Base-by-base conservation (phyloP, 2,113 vertebrate genomes). In the Athene cunicularia region DNA sequence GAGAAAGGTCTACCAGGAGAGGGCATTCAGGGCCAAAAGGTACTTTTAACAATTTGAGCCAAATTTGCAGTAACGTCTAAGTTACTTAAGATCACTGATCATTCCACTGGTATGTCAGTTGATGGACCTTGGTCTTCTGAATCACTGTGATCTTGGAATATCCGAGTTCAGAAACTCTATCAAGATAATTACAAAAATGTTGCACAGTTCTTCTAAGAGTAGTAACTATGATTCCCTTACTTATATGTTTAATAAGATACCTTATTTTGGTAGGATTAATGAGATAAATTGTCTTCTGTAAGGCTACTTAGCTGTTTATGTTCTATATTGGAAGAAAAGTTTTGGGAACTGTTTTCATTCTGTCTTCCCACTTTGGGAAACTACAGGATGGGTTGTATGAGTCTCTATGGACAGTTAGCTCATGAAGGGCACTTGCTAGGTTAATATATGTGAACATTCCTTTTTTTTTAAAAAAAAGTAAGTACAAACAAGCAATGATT, bases 21-120 rank as follows among this genome's bases (percentile, higher is more conserved):
- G 96, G 98, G 99, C 76, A 94, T 98, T 64, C 98, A 97, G 93
- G 99, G 99, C 21, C 80, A 97, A 43, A 99, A 99, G 98, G 99
- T 99, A 97, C 88, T 60, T 74, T 76, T 39, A 59, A 66, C 7
- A 6, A 50, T 45, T 8, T 67, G n/a, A 23, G 20, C 27, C 19
- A 41, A 28, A 82, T 90, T 60, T 83, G 20, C 26, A 18, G 18
- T 80, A 60, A 11, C 30, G 5, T 49, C 32, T 58, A 74, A 56
- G n/a, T 71, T 82, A 55, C 35, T 71, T 75, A 45, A 85, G n/a
- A 21, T 43, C 24, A 28, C 23, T 43, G 33, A 10, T 86, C 45
- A 35, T 87, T 93, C n/a, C 9, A 19, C 8, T 77, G 32, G 8
- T 55, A 58, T 62, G 8, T 32, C 41, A 39, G 16, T 18, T 68